Evolutionary conservation across 2,797 vertebrate genomes (phyloP), one percentile per base, ranked within the genome.

Genomic region (Peromyscus nudipes): DNA sequence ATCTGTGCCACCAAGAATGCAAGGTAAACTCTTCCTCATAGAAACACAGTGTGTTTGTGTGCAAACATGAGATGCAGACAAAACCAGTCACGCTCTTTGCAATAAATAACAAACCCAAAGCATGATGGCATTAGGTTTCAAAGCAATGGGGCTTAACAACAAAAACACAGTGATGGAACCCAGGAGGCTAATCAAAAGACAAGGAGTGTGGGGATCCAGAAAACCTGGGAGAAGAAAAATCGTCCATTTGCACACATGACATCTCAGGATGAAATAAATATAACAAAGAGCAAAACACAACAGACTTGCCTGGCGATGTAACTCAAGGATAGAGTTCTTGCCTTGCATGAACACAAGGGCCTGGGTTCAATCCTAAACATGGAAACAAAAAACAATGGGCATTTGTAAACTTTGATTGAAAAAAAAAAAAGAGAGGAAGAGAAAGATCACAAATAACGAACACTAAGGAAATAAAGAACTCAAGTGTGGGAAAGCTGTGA

Each of bases 31-130:
- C 29, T 46, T 77, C n/a, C 69, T 60, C 69, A 16, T 3, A 83
- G 40, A 29, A 11, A 46, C 17, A 11, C 5, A 25, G 37, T 17
- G 6, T 4, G 1, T 12, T 37, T 4, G 2, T 4, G 31, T 21
- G 43, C 37, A 57, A 1, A 55, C 7, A 0, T 0, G 0, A n/a
- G 12, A 9, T 5, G 6, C 2, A n/a, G 2, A 21, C 19, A 40
- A 52, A n/a, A 29, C 25, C 25, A 34, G 19, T 49, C 34, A 27
- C 29, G 0, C 17, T 60, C 43, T 17, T 55, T 21, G 31, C 3
- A 65, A 43, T 1, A 29, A 23, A 57, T 14, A 46, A 37, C 23
- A 60, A 40, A 57, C 11, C 9, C 40, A 60, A 79, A 49, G 12
- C 3, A 1, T 5, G 31, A 6, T 9, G 21, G 0, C 27, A 3